These are phyloP conservation scores for Perccottus glenii DNA, from an alignment of 2,113 vertebrate genomes.

Conservation along the genomic window DNA sequence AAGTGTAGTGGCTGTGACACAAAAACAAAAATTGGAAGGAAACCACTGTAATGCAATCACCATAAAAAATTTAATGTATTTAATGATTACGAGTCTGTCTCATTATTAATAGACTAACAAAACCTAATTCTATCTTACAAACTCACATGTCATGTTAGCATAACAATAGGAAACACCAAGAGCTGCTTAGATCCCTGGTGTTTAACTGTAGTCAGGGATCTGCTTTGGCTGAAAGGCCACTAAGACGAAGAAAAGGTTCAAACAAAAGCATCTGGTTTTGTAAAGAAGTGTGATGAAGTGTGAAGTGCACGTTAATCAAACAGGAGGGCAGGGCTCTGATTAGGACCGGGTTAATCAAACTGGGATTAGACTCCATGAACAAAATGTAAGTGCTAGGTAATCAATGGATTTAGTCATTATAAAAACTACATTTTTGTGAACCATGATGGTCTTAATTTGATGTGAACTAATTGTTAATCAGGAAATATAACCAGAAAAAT, in stretches of 20 bases:
- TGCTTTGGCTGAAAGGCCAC: too few species aligned
- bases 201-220: background rate
- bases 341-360: slow-evolving; percentile 19
- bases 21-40: too few species aligned
- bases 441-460: too few species aligned
- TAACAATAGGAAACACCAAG: slow-evolving; percentile 1
- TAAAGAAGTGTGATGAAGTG: slow-evolving; percentile 18
- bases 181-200: slow-evolving; percentile 9
- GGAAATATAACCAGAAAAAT: too few species aligned
- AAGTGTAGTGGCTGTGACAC: too few species aligned
- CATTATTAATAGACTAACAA: slow-evolving; percentile 1
- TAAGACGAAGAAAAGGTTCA: too few species aligned
- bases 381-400: background rate
- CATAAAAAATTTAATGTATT: too few species aligned
- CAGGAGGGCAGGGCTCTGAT: slow-evolving; percentile 21
- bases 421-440: background rate
- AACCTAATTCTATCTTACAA: background rate
- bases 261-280: too few species aligned
- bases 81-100: background rate
- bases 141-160: slow-evolving; percentile 2
- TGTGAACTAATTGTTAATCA: too few species aligned
- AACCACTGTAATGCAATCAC: too few species aligned
- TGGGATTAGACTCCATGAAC: background rate
- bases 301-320: slow-evolving; percentile 38
- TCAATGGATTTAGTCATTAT: background rate